Evolutionary conservation across 2,113 vertebrate species (phyloP), one percentile per base, ranked within the genome.

Genomic region (Plestiodon gilberti): DNA sequence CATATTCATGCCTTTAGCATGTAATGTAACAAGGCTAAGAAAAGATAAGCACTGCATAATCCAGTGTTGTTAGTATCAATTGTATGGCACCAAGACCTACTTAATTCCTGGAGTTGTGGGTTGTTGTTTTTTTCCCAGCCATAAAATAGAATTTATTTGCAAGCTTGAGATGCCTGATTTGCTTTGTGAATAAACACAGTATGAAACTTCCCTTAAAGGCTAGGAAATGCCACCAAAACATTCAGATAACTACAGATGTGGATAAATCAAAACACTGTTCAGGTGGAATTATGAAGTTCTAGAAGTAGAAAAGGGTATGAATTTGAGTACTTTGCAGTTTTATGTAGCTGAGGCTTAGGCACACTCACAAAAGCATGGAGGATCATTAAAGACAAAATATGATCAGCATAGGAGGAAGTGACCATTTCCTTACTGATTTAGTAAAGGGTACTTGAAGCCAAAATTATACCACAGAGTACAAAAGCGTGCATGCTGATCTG

Each of bases 71-170:
- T 82, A 43, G 70, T 83, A 83, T 88, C 81, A 62, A 48, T 83
- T 88, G 75, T 61, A 78, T 78, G 23, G 75, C 35, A 78, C 65
- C 67, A 43, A 88, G 74, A 78, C 52, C 74, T 78, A 78, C 23
- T 78, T 88, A 83, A 88, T 78, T 88, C 75, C 30, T 71, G 15
- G n/a, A 71, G 52, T 78, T 78, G 22, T 55, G 69, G n/a, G 28
- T 74, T 65, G 61, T 13, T n/a, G 22, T 61, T 20, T 22, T 64
- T 65, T 18, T 48, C 35, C 59, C 6, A 70, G 43, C 70, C 55
- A 88, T 30, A 78, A 88, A 88, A 78, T 30, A 83, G 65, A 71
- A 83, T 88, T 78, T 71, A 78, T 83, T 70, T 78, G 81, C 65
- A 83, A 83, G 22, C 38, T 70, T 61, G 74, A 78, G 78, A 71